phyloP scores from a whole-genome alignment of 2,888 invertebrate species.

The Pinctada fucata region DNA sequence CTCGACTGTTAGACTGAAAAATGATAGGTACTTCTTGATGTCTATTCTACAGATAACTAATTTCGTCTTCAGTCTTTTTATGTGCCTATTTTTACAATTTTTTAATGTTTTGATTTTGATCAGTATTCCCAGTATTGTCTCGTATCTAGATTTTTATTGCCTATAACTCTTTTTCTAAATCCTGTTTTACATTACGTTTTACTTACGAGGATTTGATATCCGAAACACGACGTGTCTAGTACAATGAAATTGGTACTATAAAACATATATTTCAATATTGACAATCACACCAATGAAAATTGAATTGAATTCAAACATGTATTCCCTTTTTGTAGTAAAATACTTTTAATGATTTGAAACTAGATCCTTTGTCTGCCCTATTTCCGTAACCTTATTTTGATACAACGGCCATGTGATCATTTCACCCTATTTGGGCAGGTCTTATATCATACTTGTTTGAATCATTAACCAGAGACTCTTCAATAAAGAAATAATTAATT shows the following conservation, averaged over 20 bases:
- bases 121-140: not conserved
- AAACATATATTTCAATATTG: no score
- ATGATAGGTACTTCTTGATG: no score
- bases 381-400: not conserved
- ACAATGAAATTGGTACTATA: no score
- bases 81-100: not conserved
- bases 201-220: no score
- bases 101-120: not conserved
- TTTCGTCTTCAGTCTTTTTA: not conserved
- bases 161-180: not conserved
- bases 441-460: not conserved
- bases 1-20: no score
- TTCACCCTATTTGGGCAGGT: not conserved
- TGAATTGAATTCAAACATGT: not conserved
- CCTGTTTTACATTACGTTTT: not conserved
- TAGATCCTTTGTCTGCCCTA: not conserved
- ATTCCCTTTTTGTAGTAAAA: no score
- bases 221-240: no score
- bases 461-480: not conserved
- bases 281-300: no score
- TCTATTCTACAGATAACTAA: not conserved
- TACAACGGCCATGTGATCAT: no score
- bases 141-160: not conserved
- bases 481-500: constrained; percentile 20
- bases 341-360: not conserved